Evolutionary conservation across 2,888 invertebrate genomes (phyloP), one percentile per base, ranked within the genome.

Genomic region (Synanthedon vespiformis): DNA sequence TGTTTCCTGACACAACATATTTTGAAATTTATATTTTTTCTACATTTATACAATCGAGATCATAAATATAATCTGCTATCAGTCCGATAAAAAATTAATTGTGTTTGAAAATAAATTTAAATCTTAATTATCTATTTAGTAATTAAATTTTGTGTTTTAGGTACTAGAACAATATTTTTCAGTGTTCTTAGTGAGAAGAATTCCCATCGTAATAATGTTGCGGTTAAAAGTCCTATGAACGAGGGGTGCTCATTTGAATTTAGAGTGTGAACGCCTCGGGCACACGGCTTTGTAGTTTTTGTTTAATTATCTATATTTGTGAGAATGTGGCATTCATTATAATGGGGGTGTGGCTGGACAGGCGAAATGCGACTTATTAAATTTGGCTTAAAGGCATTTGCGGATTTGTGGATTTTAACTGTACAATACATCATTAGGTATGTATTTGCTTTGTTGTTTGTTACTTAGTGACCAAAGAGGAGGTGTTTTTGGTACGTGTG

Each of bases 181-280:
- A 48, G 16, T 14, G 34, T 34, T 34, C 16, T 16, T 16, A 16
- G 5, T 34, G 2, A 34, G 10, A 34, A 34, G 10, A 34, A 34
- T 10, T 22, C 34, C 34, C 34, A 34, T 34, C 8, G 34, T 34
- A 51, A 27, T 52, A 41, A 48, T 52, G 51, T 53, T 53, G 74
- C 72, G 72, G 77, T 74, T 74, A 73, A 72, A 74, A 65, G 67
- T 72, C 68, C 58, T 65, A 62, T 58, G 61, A 64, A 67, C 60
- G 61, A 67, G 71, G 75, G 77, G 80, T 72, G 79, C 73, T 80
- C 78, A 83, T 85, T 83, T 85, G 77, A 81, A 85, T 83, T 77
- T 70, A 65, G 75, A 75, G 72, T 70, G 70, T 65, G 74, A 73
- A 63, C 64, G 68, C 77, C 74, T 64, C 61, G 67, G 73, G 77